Evolutionary conservation across 1,140 invertebrate species (phyloP).

Genomic region (Amyelois transitella): DNA sequence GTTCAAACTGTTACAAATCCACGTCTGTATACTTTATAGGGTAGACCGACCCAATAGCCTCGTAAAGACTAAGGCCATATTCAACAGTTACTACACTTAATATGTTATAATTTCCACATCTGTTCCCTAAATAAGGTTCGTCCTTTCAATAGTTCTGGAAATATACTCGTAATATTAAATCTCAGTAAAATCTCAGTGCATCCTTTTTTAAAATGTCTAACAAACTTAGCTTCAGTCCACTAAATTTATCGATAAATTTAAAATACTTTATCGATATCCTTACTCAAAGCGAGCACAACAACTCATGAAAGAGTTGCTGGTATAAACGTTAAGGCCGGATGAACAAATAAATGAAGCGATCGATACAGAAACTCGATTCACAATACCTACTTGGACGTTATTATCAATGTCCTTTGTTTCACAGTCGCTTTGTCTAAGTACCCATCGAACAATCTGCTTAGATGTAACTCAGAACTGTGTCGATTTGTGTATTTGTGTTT

Average conservation of each 20-base stretch:
- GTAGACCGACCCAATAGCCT: no score
- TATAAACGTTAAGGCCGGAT: slow-evolving; percentile 60
- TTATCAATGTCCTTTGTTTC: slow-evolving; percentile 24
- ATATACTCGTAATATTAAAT: no score
- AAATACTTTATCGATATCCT: slow-evolving; percentile 4
- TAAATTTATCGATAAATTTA: slow-evolving; percentile 1
- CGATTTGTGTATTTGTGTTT: not conserved
- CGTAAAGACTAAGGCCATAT: no score
- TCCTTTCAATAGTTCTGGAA: no score
- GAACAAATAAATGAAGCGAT: slow-evolving; percentile 65
- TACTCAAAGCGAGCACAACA: slow-evolving; percentile 2
- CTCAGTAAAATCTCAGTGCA: no score
- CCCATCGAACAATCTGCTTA: slow-evolving; percentile 1
- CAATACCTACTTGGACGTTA: slow-evolving; percentile 18
- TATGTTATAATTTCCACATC: no score
- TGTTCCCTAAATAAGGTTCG: no score
- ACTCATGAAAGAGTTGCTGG: slow-evolving; percentile 51
- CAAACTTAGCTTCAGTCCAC: no score
- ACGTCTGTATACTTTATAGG: no score
- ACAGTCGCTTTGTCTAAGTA: slow-evolving; percentile 14
- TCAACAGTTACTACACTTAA: no score
- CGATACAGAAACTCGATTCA: slow-evolving; percentile 32
- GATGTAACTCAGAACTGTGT: not conserved
- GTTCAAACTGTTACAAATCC: no score
- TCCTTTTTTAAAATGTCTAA: no score